Conservation (phyloP, 2,797 vertebrate genomes). For the Mareca strepera region DNA sequence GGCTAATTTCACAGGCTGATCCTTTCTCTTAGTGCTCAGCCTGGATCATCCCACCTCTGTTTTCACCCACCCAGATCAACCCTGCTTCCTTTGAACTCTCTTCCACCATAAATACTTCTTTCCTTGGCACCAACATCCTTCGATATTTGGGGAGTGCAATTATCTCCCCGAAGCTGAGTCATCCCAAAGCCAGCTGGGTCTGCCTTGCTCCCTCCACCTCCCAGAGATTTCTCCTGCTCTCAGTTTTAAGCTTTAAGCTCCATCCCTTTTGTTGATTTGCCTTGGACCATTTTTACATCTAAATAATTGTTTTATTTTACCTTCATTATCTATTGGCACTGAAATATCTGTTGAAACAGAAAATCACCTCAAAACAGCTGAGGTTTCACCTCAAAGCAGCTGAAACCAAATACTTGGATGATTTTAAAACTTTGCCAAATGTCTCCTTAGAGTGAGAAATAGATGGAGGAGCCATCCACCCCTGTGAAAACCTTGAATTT, state of each 20-base stretch:
- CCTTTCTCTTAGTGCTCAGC: neutral
- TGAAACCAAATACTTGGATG: neutral
- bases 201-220: neutral
- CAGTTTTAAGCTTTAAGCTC: neutral
- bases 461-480: neutral
- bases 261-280: neutral
- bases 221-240: neutral
- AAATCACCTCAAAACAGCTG: neutral
- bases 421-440: neutral
- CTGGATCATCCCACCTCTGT: neutral
- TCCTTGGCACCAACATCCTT: neutral
- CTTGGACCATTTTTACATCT: neutral
- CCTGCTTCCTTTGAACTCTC: neutral
- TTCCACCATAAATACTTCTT: neutral
- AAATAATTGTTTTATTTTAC: neutral
- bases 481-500: neutral
- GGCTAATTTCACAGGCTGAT: neutral
- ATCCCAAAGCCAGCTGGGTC: neutral
- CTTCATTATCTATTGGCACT: neutral
- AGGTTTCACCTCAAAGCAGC: neutral
- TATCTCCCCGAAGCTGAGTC: neutral
- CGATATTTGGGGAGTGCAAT: neutral
- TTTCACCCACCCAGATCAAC: neutral
- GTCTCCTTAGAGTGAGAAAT: neutral
- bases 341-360: neutral